A percentile compares a stretch with the other conserved stretches of the same genome.
These are phyloP conservation scores for Manis pentadactyla DNA, from an alignment of 2,797 vertebrate species.

Conservation along the genomic window DNA sequence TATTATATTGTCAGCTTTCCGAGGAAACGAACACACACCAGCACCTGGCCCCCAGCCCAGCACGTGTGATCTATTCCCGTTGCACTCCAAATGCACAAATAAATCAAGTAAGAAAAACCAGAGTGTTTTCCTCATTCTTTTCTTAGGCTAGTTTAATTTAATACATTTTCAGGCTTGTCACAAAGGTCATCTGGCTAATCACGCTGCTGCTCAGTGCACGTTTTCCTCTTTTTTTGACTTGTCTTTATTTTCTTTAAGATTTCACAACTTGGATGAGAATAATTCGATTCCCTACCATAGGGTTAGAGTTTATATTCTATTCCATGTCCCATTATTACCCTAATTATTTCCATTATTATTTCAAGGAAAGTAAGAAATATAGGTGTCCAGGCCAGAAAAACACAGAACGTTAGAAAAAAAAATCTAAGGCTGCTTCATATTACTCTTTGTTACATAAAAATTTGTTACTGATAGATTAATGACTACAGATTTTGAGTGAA, in stretches of 20 bases:
- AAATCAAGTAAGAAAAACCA: not conserved
- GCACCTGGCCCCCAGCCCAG: not conserved
- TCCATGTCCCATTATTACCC: not conserved
- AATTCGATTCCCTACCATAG: not conserved
- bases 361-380: not conserved
- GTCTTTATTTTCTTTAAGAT: constrained; percentile 17
- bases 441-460: not conserved
- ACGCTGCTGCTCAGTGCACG: not conserved
- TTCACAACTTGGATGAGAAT: not conserved
- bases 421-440: not conserved
- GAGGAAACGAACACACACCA: not conserved
- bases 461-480: not conserved
- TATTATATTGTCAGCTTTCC: not conserved
- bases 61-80: not conserved
- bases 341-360: not conserved
- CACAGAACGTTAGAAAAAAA: not conserved
- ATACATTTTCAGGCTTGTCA: not conserved
- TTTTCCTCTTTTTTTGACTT: not conserved
- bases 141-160: not conserved
- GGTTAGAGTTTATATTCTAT: not conserved
- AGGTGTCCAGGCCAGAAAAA: not conserved
- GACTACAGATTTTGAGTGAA: not conserved
- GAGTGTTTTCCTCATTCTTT: not conserved
- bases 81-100: not conserved
- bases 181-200: not conserved